Conservation (phyloP, 1,140 invertebrate genomes). For the Chrysopa pallens region DNA sequence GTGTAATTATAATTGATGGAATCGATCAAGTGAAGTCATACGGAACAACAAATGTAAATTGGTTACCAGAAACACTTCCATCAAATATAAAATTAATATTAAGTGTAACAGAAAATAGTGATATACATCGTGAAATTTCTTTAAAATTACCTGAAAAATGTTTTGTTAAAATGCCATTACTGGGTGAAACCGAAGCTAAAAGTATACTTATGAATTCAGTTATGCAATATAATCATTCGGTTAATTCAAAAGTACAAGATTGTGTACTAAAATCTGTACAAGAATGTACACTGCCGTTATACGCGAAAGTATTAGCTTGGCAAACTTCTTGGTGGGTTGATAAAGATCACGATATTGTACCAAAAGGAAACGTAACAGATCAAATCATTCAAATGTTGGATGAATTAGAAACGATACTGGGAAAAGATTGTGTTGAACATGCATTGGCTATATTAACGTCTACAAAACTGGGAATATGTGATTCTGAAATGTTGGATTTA, state of each 20-base stretch:
- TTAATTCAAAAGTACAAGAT: constrained; percentile 37
- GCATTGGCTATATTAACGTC: constrained; percentile 47
- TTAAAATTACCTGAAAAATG: constrained; percentile 19
- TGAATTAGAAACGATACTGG: constrained; percentile 43
- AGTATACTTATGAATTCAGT: constrained; percentile 32
- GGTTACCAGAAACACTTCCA: constrained; percentile 48
- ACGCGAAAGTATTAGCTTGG: constrained; percentile 49
- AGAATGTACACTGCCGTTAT: constrained; percentile 43
- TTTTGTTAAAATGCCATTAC: constrained; percentile 25
- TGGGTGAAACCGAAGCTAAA: constrained; percentile 28
- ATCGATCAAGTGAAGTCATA: constrained; percentile 40
- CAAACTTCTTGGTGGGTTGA: constrained; percentile 40
- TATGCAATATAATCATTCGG: constrained; percentile 39
- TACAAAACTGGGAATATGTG: constrained; percentile 48
- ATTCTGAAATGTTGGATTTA: constrained; percentile 56
- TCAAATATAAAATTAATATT: constrained; percentile 52
- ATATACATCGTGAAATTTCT: constrained; percentile 24
- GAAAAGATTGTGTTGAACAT: constrained; percentile 32
- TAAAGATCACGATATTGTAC: constrained; percentile 23
- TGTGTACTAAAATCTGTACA: constrained; percentile 34
- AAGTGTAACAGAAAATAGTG: constrained; percentile 38
- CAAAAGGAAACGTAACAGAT: constrained; percentile 32
- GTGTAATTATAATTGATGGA: constrained; percentile 49
- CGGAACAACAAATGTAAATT: constrained; percentile 30
- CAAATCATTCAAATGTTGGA: constrained; percentile 40